Percentiles rank a stretch among this genome's conserved stretches.
phyloP scores from a whole-genome alignment of 1,140 invertebrate genomes.

The Bombus confusus region DNA sequence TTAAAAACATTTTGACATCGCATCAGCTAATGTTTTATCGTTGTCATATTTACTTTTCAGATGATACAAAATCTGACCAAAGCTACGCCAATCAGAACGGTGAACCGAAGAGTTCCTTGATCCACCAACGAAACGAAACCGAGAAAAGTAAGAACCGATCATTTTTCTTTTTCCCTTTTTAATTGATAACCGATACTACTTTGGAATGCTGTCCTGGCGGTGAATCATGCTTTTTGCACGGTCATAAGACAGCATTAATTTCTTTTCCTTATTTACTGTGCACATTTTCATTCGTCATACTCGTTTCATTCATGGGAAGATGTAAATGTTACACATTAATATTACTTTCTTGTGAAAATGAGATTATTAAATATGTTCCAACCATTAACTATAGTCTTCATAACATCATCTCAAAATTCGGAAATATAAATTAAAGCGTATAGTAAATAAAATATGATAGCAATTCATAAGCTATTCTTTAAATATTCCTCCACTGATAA shows the following conservation, averaged over 20 bases:
- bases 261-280: slow-evolving; percentile 31
- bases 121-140: slow-evolving; percentile 57
- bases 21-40: not conserved
- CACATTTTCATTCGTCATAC: slow-evolving; percentile 15
- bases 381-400: not conserved
- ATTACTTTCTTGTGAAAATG: not conserved
- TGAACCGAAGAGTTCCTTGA: slow-evolving; percentile 65
- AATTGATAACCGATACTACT: slow-evolving; percentile 23
- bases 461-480: too few relatives aligned
- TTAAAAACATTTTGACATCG: too few relatives aligned
- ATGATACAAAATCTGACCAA: slow-evolving; percentile 72
- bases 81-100: slow-evolving; percentile 74
- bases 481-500: not conserved
- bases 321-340: too few relatives aligned
- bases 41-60: slow-evolving; percentile 63
- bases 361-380: too few relatives aligned
- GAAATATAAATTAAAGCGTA: not conserved
- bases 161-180: not conserved
- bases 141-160: slow-evolving; percentile 69
- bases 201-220: slow-evolving; percentile 51
- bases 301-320: not conserved
- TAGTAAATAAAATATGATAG: not conserved
- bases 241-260: slow-evolving; percentile 19
- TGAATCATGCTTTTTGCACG: slow-evolving; percentile 64
- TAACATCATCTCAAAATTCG: not conserved